A percentile compares a stretch with the other conserved stretches of the same genome.
phyloP scores from a whole-genome alignment of 2,888 invertebrate genomes.

The Timema cristinae region DNA sequence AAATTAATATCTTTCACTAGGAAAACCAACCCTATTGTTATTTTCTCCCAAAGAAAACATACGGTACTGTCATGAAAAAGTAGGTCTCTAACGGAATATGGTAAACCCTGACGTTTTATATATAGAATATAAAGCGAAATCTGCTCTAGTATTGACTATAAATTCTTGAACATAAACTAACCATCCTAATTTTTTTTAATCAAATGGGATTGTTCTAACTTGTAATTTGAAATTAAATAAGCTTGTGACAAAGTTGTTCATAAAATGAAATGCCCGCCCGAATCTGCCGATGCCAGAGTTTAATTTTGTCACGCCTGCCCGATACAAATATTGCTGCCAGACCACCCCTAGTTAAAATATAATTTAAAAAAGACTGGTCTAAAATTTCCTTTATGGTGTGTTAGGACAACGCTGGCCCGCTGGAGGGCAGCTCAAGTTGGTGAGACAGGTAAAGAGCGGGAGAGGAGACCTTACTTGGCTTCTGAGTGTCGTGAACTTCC shows the following conservation, averaged over 20 bases:
- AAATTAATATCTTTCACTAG: no score
- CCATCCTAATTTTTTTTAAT: no score
- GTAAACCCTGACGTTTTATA: no score
- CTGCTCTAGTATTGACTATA: no score
- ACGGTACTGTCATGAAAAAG: no score
- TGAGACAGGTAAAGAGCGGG: slow-evolving; percentile 73
- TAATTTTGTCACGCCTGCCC: not conserved
- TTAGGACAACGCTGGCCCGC: slow-evolving; percentile 94
- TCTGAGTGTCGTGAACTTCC: slow-evolving; percentile 90
- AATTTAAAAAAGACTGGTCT: not conserved
- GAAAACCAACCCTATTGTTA: no score
- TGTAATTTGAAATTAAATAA: not conserved
- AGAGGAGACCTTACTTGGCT: slow-evolving; percentile 88
- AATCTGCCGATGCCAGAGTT: not conserved
- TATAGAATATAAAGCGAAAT: no score
- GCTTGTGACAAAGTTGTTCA: no score
- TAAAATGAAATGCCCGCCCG: not conserved
- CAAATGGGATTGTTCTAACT: not conserved
- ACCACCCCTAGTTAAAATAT: not conserved
- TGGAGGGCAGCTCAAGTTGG: slow-evolving; percentile 97
- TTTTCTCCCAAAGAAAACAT: no score
- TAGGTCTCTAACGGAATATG: no score
- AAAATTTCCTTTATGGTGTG: slow-evolving; percentile 22
- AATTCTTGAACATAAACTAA: no score
- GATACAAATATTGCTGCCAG: no score